These are phyloP conservation scores for Caretta caretta DNA, from an alignment of 2,113 vertebrate genomes.

Conservation along the genomic window DNA sequence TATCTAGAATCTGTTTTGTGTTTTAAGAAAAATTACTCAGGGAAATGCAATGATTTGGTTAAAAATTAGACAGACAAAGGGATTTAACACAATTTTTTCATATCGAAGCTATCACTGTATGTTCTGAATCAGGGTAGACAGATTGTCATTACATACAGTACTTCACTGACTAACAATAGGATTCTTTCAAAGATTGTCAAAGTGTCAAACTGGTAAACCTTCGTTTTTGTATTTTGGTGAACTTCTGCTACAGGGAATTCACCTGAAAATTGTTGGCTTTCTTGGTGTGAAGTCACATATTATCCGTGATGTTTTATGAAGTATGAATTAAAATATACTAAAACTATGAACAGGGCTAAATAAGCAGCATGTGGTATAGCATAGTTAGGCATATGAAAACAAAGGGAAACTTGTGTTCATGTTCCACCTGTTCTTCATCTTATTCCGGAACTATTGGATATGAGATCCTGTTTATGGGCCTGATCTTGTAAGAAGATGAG, in stretches of 20 bases:
- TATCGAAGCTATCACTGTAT: not conserved
- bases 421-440: not conserved
- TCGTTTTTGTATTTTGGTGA: not conserved
- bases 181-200: not conserved
- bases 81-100: conserved; percentile 2
- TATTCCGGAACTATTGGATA: not conserved
- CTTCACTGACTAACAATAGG: not conserved
- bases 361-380: not conserved
- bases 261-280: not conserved
- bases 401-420: not conserved
- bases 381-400: not conserved
- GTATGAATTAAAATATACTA: not conserved
- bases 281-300: not conserved
- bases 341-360: not conserved
- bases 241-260: not conserved
- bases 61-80: not conserved
- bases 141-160: not conserved
- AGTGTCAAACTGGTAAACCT: not conserved
- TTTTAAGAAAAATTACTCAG: conserved; percentile 65
- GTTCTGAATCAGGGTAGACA: conserved; percentile 39
- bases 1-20: conserved; percentile 52
- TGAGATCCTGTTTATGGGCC: not conserved
- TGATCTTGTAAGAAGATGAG: not conserved
- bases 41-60: conserved; percentile 36
- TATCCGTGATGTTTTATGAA: not conserved